Conservation (phyloP, 2,888 invertebrate species). For the Nezara viridula region DNA sequence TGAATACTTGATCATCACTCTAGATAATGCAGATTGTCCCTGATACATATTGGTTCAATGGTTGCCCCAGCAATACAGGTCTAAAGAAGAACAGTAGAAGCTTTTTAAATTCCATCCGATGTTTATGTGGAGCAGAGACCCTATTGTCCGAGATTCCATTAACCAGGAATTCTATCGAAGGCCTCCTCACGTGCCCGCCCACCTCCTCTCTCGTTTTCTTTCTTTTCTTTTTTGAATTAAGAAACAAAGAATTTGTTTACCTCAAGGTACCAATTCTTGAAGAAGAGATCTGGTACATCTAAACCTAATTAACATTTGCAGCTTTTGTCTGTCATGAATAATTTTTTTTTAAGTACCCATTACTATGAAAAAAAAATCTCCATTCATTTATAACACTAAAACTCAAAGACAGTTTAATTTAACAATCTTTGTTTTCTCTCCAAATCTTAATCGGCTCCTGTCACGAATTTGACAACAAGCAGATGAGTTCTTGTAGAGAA, state of each 20-base stretch:
- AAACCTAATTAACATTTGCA: background rate
- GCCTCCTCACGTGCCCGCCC: slow-evolving; percentile 28
- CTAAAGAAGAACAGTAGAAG: slow-evolving; percentile 25
- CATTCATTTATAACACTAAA: too few relatives aligned
- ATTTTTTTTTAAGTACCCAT: too few relatives aligned
- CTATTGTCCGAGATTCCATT: slow-evolving; percentile 48
- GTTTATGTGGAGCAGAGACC: slow-evolving; percentile 4
- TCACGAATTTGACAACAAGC: too few relatives aligned
- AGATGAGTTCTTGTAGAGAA: too few relatives aligned
- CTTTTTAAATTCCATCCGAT: slow-evolving; percentile 39
- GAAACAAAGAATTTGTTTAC: slow-evolving; percentile 9
- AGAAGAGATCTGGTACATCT: background rate
- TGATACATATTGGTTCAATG: background rate
- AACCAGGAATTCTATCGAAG: slow-evolving; percentile 46
- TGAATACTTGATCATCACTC: background rate
- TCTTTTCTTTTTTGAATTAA: background rate
- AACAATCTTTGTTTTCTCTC: too few relatives aligned
- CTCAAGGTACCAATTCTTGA: background rate
- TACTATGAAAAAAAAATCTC: too few relatives aligned
- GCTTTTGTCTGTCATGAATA: background rate
- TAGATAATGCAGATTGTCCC: background rate
- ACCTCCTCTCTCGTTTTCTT: slow-evolving; percentile 6
- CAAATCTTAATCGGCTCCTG: too few relatives aligned
- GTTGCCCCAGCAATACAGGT: background rate
- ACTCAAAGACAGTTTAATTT: too few relatives aligned